Conservation (phyloP, 2,113 vertebrate genomes). For the Salvelinus namaycush region DNA sequence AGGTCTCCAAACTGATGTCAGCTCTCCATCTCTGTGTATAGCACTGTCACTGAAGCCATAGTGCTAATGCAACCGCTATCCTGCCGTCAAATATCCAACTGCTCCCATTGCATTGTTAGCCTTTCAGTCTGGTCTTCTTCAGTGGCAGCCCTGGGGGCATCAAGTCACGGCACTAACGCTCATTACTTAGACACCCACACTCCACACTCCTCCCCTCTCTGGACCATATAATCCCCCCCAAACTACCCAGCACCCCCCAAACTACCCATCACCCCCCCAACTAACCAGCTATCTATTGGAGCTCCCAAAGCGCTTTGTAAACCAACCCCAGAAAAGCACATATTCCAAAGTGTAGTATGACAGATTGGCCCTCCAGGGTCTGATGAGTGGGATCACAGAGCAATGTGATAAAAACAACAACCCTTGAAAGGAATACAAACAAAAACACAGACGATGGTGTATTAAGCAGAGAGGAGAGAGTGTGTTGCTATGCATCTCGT, state of each 20-base stretch:
- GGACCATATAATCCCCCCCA: neutral
- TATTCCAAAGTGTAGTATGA: neutral
- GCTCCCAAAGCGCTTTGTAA: neutral
- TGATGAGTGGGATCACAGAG: neutral
- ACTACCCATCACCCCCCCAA: neutral
- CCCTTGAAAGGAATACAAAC: neutral
- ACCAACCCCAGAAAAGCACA: neutral
- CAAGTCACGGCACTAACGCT: neutral
- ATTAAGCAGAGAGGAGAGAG: neutral
- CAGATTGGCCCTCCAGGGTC: neutral
- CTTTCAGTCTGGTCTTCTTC: neutral
- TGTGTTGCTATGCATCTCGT: slow-evolving; percentile 7
- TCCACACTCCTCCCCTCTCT: neutral
- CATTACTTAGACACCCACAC: neutral
- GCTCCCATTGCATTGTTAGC: neutral
- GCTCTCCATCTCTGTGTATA: no score
- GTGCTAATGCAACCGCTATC: neutral
- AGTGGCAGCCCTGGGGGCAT: neutral
- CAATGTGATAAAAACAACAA: neutral
- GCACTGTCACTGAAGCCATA: neutral
- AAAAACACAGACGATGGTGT: neutral
- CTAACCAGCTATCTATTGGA: neutral
- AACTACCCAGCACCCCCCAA: neutral
- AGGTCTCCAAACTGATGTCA: no score
- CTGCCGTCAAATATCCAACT: neutral